phyloP scores from a whole-genome alignment of 2,888 invertebrate genomes.

The Alviniconcha strummeri region DNA sequence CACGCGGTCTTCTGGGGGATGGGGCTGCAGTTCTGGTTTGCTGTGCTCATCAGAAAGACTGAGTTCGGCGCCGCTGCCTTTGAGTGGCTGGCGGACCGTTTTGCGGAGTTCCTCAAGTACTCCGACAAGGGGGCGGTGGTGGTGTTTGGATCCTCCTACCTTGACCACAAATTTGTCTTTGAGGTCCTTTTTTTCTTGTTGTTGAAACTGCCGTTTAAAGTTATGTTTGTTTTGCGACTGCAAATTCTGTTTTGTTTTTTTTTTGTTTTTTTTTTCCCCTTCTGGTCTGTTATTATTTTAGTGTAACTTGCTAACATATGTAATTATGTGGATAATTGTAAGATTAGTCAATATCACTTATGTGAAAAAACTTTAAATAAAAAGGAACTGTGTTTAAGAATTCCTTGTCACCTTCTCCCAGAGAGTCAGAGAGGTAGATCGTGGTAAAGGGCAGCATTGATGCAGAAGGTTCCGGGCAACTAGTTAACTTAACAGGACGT shows the following conservation, averaged over 20 bases:
- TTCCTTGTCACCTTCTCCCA: too few relatives aligned
- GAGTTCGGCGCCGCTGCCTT: constrained; percentile 78
- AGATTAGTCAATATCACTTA: too few relatives aligned
- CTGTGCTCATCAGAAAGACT: constrained; percentile 62
- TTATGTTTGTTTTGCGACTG: not conserved
- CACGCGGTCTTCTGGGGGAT: constrained; percentile 86
- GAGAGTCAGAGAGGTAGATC: too few relatives aligned
- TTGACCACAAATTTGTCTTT: constrained; percentile 45
- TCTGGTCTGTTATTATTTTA: not conserved
- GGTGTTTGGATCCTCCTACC: constrained; percentile 81
- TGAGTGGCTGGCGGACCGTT: constrained; percentile 81
- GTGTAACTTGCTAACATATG: too few relatives aligned
- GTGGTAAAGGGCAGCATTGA: too few relatives aligned
- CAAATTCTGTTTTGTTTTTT: not conserved
- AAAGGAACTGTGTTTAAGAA: too few relatives aligned
- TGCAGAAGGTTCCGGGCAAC: too few relatives aligned
- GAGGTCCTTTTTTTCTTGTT: constrained; percentile 35
- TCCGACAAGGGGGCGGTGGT: constrained; percentile 87
- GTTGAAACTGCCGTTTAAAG: not conserved
- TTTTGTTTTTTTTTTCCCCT: not conserved
- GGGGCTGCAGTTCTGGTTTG: constrained; percentile 85
- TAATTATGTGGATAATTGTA: too few relatives aligned
- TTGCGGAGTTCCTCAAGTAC: constrained; percentile 85
- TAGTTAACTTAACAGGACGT: too few relatives aligned
- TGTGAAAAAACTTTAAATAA: too few relatives aligned